A percentile compares a stretch with the other conserved stretches of the same genome.
phyloP scores from a whole-genome alignment of 2,797 vertebrate genomes.

The Fratercula arctica region DNA sequence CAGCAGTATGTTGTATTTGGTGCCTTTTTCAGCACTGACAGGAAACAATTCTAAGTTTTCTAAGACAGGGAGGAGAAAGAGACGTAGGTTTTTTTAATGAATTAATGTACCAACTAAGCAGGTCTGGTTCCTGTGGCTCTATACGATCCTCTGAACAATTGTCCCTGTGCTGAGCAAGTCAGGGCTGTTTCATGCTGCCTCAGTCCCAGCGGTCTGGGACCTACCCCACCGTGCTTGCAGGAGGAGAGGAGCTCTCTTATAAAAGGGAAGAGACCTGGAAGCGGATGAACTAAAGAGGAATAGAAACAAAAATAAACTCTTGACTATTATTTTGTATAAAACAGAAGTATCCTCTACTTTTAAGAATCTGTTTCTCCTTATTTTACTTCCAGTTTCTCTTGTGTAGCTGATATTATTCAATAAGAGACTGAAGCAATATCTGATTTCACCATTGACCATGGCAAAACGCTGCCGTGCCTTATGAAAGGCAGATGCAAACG shows the following conservation, averaged over 20 bases:
- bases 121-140: neutral
- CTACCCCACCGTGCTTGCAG: neutral
- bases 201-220: fast-evolving
- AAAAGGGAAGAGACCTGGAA: neutral
- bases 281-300: neutral
- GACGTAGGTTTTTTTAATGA: fast-evolving
- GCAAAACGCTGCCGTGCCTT: neutral
- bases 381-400: constrained; percentile 33
- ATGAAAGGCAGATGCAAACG: neutral
- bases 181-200: neutral
- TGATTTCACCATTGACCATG: neutral
- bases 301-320: constrained; percentile 5
- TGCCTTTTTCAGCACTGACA: neutral
- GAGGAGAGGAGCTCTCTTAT: neutral
- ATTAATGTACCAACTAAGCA: neutral
- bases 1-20: neutral
- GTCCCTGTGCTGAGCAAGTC: neutral
- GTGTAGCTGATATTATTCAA: neutral
- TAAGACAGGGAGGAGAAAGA: neutral
- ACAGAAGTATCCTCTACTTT: neutral
- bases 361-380: neutral
- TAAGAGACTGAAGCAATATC: neutral
- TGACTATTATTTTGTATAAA: neutral
- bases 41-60: neutral
- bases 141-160: neutral